Evolutionary conservation across 1,140 invertebrate genomes (phyloP), one percentile per base, ranked within the genome.

Genomic region (Brachionus manjavacas): DNA sequence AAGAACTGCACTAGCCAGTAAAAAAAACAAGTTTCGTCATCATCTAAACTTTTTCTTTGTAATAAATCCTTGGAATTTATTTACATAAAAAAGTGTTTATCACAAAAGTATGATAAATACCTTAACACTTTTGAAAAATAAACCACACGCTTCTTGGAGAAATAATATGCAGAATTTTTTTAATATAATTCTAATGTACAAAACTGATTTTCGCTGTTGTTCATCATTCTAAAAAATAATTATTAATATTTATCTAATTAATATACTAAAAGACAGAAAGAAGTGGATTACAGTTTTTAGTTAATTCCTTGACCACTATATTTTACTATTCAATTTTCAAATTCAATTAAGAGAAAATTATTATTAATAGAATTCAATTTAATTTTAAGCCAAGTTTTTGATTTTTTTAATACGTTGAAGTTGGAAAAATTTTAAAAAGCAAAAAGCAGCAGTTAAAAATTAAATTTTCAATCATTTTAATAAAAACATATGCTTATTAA

Each of bases 201-300:
- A 41, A 35, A 81, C 79, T 43, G 79, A 81, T 68, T 81, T 81
- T 60, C 79, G 7, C 43, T 81, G 79, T 43, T 81, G 52, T 68
- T 81, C 49, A 43, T 81, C 79, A 14, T 76, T 76, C 72, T 76
- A 25, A 68, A 3, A 81, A 12, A 16, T 2, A 76, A 12, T 9
- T 16, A 7, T 28, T 35, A 6, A 74, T 12, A 76, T 25, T 76
- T n/a, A 28, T 76, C 8, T 46, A 41, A 16, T 35, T 12, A 25
- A 3, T 28, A 46, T 23, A 43, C 12, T 74, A 20, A 2, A 43
- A 25, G n/a, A 74, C 0, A 35, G 31, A 4, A 35, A 35, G 4
- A 35, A 35, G 4, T 35, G 1, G 4, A 35, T 35, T 35, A 6
- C 7, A 35, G 31, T 35, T 35, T n/a, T n/a, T n/a, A n/a, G n/a